Base-by-base conservation (phyloP, 1,140 invertebrate genomes). In the Rhopalosiphum maidis region DNA sequence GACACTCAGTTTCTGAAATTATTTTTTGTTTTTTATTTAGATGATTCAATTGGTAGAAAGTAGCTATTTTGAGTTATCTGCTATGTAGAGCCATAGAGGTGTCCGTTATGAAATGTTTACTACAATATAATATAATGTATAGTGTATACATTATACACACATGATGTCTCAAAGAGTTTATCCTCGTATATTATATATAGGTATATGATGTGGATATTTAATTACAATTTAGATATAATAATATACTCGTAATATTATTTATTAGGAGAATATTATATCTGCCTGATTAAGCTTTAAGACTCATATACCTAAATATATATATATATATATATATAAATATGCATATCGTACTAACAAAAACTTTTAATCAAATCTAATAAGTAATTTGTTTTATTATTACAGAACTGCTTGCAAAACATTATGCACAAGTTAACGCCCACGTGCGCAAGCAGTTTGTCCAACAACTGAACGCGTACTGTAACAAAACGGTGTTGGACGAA, bases 401-500 rank as follows among this genome's bases (percentile, higher is more conserved):
- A 94, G 93, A 94, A n/a, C n/a, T 94, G 25, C 87, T 94, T 25
- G 68, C 88, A 4, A 91, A 85, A 37, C 93, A 94, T 46, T 94
- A 94, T 68, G 85, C 46, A 7, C 54, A 85, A 60, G 41, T 83
- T 2, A 91, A 93, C 21, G 48, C 68, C 9, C 48, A 93, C 35
- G 87, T 94, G 43, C 88, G 82, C n/a, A 93, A 85, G 9, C 85
- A 94, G 35, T 68, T 94, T 18, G 48, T 91, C 23, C 83, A 90
- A 55, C 93, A 93, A 43, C 43, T 94, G 43, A 93, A 94, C 60
- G 41, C 91, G 25, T 94, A 93, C 82, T 94, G 94, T 87, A 94
- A 94, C n/a, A 94, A 94, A 35, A 94, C 94, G 7, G 88, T 94
- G 22, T 91, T 93, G 9, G 92, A 93, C 55, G 93, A 94, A 85